Evolutionary conservation across 2,888 invertebrate species (phyloP).

Genomic region (Ormyrus thymus): DNA sequence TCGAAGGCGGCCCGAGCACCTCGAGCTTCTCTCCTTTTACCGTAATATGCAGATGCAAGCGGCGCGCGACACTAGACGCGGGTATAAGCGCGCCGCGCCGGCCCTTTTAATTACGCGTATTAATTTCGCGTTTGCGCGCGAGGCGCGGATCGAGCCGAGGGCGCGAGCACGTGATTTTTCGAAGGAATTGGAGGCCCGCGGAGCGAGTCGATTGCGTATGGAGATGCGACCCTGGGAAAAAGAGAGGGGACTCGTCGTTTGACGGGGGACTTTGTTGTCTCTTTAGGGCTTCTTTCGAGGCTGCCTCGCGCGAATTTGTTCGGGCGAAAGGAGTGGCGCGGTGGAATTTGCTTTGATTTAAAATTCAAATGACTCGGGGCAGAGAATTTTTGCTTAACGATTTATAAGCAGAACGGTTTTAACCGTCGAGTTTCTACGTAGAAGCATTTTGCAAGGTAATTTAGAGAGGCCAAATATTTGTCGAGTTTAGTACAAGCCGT

Average conservation of each 20-base stretch:
- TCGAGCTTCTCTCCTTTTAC: constrained; percentile 25
- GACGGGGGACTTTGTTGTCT: neutral
- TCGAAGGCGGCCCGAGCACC: constrained; percentile 15
- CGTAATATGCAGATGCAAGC: constrained; percentile 29
- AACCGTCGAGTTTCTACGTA: too few relatives aligned
- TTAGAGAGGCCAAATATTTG: too few relatives aligned
- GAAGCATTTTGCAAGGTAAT: too few relatives aligned
- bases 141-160: neutral
- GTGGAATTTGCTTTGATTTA: too few relatives aligned
- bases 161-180: neutral
- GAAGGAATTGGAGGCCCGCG: too few relatives aligned
- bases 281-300: too few relatives aligned
- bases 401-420: too few relatives aligned
- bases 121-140: constrained; percentile 41
- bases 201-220: neutral
- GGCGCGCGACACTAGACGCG: neutral
- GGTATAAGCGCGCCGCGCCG: neutral
- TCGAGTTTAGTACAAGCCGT: too few relatives aligned
- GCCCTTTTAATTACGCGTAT: constrained; percentile 50
- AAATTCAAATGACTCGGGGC: too few relatives aligned
- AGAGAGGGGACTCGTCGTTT: neutral
- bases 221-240: neutral
- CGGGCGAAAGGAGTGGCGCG: too few relatives aligned
- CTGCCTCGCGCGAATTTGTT: too few relatives aligned
- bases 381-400: too few relatives aligned